These are phyloP conservation scores for Coenonympha glycerion DNA, from an alignment of 2,888 invertebrate species.

Conservation along the genomic window DNA sequence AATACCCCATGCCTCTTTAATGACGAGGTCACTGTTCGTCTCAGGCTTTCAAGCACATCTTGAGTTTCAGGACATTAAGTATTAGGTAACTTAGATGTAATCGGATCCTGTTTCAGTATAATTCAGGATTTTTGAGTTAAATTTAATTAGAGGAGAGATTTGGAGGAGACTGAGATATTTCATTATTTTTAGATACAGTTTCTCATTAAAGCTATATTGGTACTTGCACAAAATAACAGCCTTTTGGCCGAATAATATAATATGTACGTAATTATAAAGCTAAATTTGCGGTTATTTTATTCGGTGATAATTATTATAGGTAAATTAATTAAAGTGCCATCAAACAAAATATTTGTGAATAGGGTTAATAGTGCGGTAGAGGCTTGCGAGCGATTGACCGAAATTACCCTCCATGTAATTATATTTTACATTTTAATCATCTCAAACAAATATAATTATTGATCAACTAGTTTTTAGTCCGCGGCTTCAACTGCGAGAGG, in stretches of 20 bases:
- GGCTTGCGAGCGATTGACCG: neutral
- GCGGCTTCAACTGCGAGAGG: too few relatives aligned
- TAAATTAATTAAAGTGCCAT: slow-evolving; percentile 6
- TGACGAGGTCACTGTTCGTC: slow-evolving; percentile 17
- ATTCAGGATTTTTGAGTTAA: too few relatives aligned
- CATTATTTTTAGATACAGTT: too few relatives aligned
- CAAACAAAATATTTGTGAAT: slow-evolving; percentile 5
- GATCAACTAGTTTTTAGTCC: too few relatives aligned
- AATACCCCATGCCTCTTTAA: slow-evolving; percentile 20
- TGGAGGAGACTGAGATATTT: too few relatives aligned
- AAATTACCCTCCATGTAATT: neutral
- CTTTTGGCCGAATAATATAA: neutral
- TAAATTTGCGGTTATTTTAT: slow-evolving; percentile 2
- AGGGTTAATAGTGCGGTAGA: slow-evolving; percentile 2
- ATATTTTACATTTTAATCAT: neutral
- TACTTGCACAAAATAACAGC: too few relatives aligned
- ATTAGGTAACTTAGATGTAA: neutral
- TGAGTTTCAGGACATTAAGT: neutral
- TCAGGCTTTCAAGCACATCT: neutral
- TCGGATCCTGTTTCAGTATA: too few relatives aligned
- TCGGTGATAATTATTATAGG: neutral
- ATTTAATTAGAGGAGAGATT: too few relatives aligned
- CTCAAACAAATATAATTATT: neutral
- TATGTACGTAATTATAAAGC: neutral
- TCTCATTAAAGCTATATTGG: too few relatives aligned